phyloP scores from a whole-genome alignment of 2,113 vertebrate species.

The Shinisaurus crocodilurus region DNA sequence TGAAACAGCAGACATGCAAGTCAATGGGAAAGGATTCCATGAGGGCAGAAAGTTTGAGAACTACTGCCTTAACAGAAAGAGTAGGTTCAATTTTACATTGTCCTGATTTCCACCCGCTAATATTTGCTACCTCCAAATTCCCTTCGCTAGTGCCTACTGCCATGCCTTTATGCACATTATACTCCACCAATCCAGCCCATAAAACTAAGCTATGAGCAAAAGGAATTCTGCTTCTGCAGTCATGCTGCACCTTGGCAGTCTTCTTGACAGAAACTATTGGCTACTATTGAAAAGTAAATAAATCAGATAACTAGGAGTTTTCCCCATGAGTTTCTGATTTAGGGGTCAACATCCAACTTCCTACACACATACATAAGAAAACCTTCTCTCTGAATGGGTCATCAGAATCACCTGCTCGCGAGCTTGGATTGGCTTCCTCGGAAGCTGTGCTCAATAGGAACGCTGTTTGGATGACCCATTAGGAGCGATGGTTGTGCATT shows the following conservation, averaged over 20 bases:
- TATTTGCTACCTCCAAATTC: background rate
- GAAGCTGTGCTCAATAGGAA: background rate
- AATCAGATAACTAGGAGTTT: background rate
- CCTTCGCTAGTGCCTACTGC: background rate
- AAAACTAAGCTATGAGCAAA: background rate
- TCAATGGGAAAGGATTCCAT: background rate
- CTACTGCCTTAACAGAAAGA: background rate
- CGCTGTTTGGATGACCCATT: background rate
- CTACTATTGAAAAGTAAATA: background rate
- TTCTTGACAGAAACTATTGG: background rate
- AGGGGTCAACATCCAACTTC: background rate
- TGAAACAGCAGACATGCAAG: background rate
- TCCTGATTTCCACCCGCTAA: background rate
- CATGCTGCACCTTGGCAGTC: background rate
- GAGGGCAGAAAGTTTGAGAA: background rate
- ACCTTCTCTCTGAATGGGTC: background rate
- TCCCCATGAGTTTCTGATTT: background rate
- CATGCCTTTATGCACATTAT: background rate
- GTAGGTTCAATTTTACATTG: background rate
- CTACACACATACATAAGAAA: background rate
- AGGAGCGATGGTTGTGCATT: background rate
- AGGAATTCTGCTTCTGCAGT: background rate
- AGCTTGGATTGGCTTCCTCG: background rate
- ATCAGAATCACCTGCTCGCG: background rate
- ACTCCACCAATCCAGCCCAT: background rate